A percentile compares a stretch with the other conserved stretches of the same genome.
Evolutionary conservation across 2,888 invertebrate genomes (phyloP).

Genomic region (Chydorus sphaericus): DNA sequence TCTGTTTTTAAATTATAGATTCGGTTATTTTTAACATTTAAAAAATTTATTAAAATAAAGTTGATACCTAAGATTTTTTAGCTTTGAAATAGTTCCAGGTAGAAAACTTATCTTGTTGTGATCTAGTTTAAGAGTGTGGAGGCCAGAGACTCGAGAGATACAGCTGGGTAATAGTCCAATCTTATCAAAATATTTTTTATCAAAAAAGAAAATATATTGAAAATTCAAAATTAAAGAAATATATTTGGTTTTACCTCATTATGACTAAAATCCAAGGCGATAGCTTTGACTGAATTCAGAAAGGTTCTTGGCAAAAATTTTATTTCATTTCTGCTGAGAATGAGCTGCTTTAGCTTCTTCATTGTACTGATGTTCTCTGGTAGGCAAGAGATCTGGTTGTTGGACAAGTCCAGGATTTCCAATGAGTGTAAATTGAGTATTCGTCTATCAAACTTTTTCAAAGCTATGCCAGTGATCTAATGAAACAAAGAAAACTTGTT

Average conservation of each 20-base stretch:
- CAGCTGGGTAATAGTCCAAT: constrained; percentile 41
- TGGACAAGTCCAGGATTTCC: constrained; percentile 47
- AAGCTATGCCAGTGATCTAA: constrained; percentile 41
- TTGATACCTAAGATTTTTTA: constrained; percentile 36
- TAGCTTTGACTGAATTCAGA: constrained; percentile 28
- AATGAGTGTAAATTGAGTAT: constrained; percentile 50
- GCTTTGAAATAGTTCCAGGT: constrained; percentile 49
- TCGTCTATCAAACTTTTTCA: constrained; percentile 50
- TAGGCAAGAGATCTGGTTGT: constrained; percentile 51
- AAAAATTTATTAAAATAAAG: neutral
- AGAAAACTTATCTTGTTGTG: constrained; percentile 42
- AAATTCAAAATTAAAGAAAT: neutral
- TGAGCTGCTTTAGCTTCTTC: constrained; percentile 43
- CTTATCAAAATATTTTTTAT: constrained; percentile 18
- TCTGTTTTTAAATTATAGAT: constrained; percentile 25
- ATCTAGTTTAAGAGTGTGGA: constrained; percentile 47
- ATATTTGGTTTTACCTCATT: constrained; percentile 35
- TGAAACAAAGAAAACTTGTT: constrained; percentile 12
- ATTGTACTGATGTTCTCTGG: constrained; percentile 53
- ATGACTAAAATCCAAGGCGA: constrained; percentile 44
- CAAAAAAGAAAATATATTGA: constrained; percentile 16
- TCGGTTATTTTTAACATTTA: neutral
- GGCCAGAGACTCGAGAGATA: constrained; percentile 43
- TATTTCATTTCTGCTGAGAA: constrained; percentile 47
- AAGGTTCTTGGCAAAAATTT: constrained; percentile 36